These are phyloP conservation scores for Caenorhabditis parvicauda DNA, from an alignment of 2,888 invertebrate species.

Conservation along the genomic window DNA sequence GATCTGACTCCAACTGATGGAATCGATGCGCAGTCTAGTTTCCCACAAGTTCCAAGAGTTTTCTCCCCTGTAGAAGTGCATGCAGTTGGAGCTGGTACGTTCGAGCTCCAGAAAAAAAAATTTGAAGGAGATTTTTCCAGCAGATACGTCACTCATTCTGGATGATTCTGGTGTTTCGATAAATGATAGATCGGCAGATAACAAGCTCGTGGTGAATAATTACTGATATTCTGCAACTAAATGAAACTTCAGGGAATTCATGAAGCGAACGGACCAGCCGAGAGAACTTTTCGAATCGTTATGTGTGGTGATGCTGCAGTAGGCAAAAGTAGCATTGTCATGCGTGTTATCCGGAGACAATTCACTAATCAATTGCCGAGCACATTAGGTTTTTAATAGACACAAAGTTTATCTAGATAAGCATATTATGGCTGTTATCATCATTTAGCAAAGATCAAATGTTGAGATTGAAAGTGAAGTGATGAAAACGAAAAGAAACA, in stretches of 20 bases:
- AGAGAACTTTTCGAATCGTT: constrained; percentile 70
- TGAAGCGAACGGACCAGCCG: constrained; percentile 62
- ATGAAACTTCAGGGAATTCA: constrained; percentile 26
- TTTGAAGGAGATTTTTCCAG: constrained; percentile 1
- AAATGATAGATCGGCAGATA: background rate
- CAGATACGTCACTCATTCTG: constrained; percentile 20
- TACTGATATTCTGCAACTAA: background rate
- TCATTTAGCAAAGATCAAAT: no score
- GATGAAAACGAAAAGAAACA: no score
- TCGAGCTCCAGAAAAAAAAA: no score
- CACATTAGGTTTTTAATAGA: constrained; percentile 67
- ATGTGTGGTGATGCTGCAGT: constrained; percentile 70
- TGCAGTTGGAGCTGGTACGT: constrained; percentile 11
- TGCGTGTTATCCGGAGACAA: constrained; percentile 69
- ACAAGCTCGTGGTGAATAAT: no score
- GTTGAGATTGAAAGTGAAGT: no score
- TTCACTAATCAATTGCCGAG: constrained; percentile 69
- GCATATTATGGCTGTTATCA: no score
- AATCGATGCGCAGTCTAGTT: constrained; percentile 13
- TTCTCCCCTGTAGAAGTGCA: constrained; percentile 15
- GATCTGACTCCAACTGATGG: constrained; percentile 10
- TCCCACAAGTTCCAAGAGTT: constrained; percentile 8
- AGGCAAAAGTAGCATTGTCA: constrained; percentile 71
- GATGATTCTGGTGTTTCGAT: constrained; percentile 14
- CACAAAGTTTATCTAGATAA: no score